phyloP scores from a whole-genome alignment of 2,888 invertebrate species.

The Schizotus pectinicornis region DNA sequence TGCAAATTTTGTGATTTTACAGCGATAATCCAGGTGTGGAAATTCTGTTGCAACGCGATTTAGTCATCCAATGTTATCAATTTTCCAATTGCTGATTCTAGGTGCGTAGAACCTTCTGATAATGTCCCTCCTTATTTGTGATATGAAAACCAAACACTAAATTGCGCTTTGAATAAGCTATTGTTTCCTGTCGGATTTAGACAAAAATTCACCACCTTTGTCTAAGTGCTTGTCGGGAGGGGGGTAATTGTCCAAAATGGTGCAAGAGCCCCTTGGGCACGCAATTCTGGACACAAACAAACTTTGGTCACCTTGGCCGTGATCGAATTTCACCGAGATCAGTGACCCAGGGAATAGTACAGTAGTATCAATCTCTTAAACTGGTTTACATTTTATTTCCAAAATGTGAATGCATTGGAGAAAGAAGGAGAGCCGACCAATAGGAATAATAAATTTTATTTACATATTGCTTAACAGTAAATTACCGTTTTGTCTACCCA shows the following conservation, averaged over 20 bases:
- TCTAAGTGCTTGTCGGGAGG: neutral
- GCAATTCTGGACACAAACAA: neutral
- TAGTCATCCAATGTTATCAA: no score
- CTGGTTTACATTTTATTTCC: slow-evolving; percentile 23
- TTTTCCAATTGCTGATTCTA: slow-evolving; percentile 4
- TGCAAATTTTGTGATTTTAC: no score
- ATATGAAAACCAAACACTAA: neutral
- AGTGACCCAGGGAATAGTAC: slow-evolving; percentile 24
- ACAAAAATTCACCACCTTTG: neutral
- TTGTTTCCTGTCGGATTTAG: slow-evolving; percentile 3
- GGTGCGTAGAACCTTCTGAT: slow-evolving; percentile 4
- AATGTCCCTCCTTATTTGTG: neutral
- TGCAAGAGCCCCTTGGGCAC: neutral
- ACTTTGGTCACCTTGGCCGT: slow-evolving; percentile 20
- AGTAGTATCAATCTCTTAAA: slow-evolving; percentile 15
- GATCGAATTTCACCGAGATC: slow-evolving; percentile 26
- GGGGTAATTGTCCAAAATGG: neutral
- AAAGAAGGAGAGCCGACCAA: slow-evolving; percentile 9
- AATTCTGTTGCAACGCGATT: no score
- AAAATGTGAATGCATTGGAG: slow-evolving; percentile 16
- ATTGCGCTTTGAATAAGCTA: slow-evolving; percentile 8
- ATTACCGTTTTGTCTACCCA: slow-evolving; percentile 16
- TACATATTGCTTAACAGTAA: slow-evolving; percentile 19
- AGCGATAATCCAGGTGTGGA: no score
- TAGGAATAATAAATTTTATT: slow-evolving; percentile 15